Evolutionary conservation across 1,140 invertebrate genomes (phyloP).

Genomic region (Drosophila murphyi): DNA sequence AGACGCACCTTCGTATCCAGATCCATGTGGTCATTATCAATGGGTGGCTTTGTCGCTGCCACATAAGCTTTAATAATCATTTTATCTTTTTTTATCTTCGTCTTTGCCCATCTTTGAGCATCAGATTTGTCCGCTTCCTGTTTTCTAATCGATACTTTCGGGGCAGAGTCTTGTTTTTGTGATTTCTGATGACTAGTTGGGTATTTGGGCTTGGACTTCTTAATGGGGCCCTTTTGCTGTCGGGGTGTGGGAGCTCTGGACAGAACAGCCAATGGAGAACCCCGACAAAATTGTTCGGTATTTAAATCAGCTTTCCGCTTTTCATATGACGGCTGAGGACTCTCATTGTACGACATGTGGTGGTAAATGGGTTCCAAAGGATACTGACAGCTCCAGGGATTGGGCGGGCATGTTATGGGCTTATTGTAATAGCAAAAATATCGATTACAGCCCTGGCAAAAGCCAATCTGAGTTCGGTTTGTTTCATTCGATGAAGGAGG

Average conservation of each 20-base stretch:
- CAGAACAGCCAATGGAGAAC: background rate
- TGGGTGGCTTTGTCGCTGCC: background rate
- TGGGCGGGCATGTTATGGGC: background rate
- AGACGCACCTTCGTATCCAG: background rate
- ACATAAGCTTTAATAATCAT: slow-evolving; percentile 2
- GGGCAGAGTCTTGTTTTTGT: background rate
- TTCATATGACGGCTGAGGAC: background rate
- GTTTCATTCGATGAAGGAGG: too few relatives aligned
- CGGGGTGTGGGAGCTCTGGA: background rate
- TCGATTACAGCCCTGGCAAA: too few relatives aligned
- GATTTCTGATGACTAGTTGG: background rate
- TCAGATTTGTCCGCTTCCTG: background rate
- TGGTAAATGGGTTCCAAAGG: background rate
- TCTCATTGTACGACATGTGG: background rate
- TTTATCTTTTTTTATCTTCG: background rate
- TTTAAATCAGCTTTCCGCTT: slow-evolving; percentile 43
- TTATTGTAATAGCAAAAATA: too few relatives aligned
- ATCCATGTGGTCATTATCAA: background rate
- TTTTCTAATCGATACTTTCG: background rate
- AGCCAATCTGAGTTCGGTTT: too few relatives aligned
- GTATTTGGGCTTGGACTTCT: background rate
- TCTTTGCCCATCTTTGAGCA: background rate
- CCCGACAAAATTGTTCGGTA: slow-evolving; percentile 23
- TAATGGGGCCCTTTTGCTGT: background rate
- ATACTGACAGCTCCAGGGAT: slow-evolving; percentile 4